Conservation (phyloP, 2,888 invertebrate species). For the Leptopterna dolabrata region DNA sequence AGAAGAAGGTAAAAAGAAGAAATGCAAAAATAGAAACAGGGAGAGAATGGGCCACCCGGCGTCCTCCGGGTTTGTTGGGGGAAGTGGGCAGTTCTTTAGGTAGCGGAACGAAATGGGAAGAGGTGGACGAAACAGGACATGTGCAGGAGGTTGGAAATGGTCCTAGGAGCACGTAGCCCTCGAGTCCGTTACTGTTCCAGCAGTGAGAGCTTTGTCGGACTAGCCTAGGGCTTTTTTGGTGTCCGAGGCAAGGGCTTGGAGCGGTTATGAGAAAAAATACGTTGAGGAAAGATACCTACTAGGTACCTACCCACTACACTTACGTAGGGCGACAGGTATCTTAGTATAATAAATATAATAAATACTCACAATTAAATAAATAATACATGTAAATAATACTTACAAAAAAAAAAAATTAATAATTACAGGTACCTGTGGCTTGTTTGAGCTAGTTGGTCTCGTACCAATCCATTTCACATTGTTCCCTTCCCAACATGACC, state of each 20-base stretch:
- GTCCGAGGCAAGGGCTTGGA: neutral
- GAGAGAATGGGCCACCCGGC: neutral
- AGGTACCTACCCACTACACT: too few relatives aligned
- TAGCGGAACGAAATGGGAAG: neutral
- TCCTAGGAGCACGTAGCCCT: neutral
- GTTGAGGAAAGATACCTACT: too few relatives aligned
- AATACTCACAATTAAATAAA: too few relatives aligned
- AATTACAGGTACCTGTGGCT: too few relatives aligned
- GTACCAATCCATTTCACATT: too few relatives aligned
- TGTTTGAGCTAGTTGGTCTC: too few relatives aligned
- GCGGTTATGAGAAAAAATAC: too few relatives aligned
- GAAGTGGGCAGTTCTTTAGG: neutral
- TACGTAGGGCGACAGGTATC: too few relatives aligned
- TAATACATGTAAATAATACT: too few relatives aligned
- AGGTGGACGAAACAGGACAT: neutral
- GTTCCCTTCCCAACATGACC: too few relatives aligned
- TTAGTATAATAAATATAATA: too few relatives aligned
- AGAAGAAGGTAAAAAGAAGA: neutral
- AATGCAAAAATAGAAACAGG: constrained; percentile 7
- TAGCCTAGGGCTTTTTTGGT: neutral
- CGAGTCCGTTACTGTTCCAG: neutral
- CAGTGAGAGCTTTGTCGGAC: neutral
- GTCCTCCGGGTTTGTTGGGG: neutral
- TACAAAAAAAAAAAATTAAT: too few relatives aligned
- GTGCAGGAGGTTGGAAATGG: neutral